Evolutionary conservation across 2,113 vertebrate genomes (phyloP).

Genomic region (Sus scrofa): T2T-Sscrofa CM000818.6:126023001-126023500

Average conservation of each 20-base stretch:
- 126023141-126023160: not conserved
- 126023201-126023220: not conserved
- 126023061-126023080: not conserved
- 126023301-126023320: accelerated
- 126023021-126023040: not conserved
- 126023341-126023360: accelerated
- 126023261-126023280: accelerated
- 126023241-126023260: accelerated
- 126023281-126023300: accelerated
- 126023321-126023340: accelerated
- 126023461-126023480: too few relatives aligned
- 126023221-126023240: too few relatives aligned
- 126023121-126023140: too few relatives aligned
- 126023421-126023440: accelerated
- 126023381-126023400: too few relatives aligned
- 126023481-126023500: too few relatives aligned
- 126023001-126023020: too few relatives aligned
- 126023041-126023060: too few relatives aligned
- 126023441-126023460: accelerated
- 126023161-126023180: too few relatives aligned
- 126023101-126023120: too few relatives aligned
- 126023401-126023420: accelerated
- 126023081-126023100: not conserved
- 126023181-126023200: too few relatives aligned
- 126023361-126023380: accelerated